Conservation (phyloP, 2,797 vertebrate species). For the Lacerta viridis region DNA sequence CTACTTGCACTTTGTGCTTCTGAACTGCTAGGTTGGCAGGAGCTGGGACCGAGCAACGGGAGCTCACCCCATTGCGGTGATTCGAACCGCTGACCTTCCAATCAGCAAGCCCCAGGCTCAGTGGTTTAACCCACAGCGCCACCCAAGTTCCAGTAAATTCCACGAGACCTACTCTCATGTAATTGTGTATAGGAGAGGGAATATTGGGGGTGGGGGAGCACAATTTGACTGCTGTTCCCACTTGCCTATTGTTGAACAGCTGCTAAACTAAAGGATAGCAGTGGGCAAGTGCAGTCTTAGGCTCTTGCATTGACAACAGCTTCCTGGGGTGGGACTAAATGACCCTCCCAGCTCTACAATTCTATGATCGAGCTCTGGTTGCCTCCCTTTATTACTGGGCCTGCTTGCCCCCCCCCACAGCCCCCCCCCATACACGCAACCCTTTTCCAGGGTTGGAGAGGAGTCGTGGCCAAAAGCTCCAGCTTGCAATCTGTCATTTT, state of each 20-base stretch:
- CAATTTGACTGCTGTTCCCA: too few relatives aligned
- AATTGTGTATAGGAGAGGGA: background rate
- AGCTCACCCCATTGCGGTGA: too few relatives aligned
- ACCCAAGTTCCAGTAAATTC: background rate
- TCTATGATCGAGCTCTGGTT: background rate
- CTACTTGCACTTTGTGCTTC: too few relatives aligned
- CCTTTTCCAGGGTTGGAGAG: background rate
- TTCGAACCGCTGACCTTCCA: too few relatives aligned
- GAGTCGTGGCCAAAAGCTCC: background rate
- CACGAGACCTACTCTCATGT: background rate
- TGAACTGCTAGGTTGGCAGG: too few relatives aligned
- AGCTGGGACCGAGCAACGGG: too few relatives aligned
- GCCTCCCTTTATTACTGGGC: background rate
- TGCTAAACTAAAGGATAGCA: background rate
- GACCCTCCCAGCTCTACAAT: too few relatives aligned
- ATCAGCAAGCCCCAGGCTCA: too few relatives aligned
- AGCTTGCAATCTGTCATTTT: background rate
- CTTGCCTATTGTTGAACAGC: background rate
- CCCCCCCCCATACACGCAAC: background rate
- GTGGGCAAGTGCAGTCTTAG: background rate
- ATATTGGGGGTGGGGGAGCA: too few relatives aligned
- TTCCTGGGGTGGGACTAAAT: background rate
- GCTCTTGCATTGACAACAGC: background rate
- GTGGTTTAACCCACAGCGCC: too few relatives aligned
- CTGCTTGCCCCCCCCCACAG: background rate